Conservation (phyloP, 2,113 vertebrate genomes). For the Eulacestoma nigropectus region DNA sequence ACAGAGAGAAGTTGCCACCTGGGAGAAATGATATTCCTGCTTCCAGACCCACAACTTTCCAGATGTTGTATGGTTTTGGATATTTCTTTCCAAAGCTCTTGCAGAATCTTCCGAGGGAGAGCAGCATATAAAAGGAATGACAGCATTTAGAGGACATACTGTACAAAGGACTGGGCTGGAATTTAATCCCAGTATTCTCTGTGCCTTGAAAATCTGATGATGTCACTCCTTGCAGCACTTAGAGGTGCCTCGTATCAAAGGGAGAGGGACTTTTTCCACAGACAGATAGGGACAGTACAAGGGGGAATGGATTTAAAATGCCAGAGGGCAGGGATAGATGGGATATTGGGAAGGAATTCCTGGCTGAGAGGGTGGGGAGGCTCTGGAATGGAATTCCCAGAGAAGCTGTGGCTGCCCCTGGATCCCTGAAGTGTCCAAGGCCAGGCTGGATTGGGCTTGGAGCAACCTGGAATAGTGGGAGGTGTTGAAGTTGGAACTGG, state of each 20-base stretch:
- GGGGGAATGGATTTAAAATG: background rate
- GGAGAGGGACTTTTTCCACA: background rate
- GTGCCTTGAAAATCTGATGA: background rate
- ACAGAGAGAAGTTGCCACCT: background rate
- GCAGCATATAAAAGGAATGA: background rate
- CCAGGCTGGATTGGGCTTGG: accelerated
- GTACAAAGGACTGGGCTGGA: background rate
- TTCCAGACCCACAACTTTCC: background rate
- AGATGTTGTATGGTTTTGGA: background rate
- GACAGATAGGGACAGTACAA: background rate
- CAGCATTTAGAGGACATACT: background rate
- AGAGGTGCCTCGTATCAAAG: background rate
- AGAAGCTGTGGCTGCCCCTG: background rate
- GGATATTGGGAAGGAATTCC: background rate
- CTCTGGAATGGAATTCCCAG: accelerated
- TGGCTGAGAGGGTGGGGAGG: background rate
- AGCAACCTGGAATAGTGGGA: accelerated
- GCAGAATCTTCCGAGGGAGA: background rate
- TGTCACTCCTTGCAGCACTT: background rate
- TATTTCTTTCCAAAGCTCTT: background rate
- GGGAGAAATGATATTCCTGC: background rate
- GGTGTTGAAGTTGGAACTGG: background rate
- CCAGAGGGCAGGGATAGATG: background rate
- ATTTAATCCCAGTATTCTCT: background rate
- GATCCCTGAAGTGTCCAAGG: background rate